Base-by-base conservation (phyloP, 2,797 vertebrate species). In the Lutjanus argentimaculatus region DNA sequence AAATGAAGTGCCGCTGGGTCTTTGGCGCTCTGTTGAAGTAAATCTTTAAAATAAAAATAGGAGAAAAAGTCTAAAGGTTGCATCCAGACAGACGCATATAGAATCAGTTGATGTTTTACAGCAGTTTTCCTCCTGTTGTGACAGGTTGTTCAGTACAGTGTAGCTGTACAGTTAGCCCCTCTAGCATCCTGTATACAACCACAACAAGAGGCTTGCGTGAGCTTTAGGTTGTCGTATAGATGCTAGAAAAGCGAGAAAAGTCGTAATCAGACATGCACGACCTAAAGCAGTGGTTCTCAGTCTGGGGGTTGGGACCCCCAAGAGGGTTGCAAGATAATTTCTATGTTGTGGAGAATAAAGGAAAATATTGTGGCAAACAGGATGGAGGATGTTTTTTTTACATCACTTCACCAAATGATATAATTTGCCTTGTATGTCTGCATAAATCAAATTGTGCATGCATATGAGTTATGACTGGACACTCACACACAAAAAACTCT, bases 241-340 rank as follows among this genome's bases (percentile, higher is more conserved):
- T 86, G 72, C 80, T 77, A 61, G 53, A 77, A 72, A 77, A 49
- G n/a, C 25, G 45, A 68, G 36, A 67, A 82, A 67, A 74, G 45
- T 61, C 66, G 45, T 67, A 11, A 75, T 90, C 22, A 88, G 91
- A 86, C 79, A 90, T 92, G 55, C 63, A 90, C 67, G 51, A 85
- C 53, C 19, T 45, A 45, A 15, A 51, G 42, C 71, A 82, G 30
- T 36, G 30, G 30, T 36, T 36, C 30, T 36, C 30, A 36, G 4
- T 0, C 30, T 36, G 30, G 30, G 30, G 30, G 30, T 36, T 36
- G 30, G 30, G 30, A 6, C 30, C 6, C 30, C 30, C 30, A 36
- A 36, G 30, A 36, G 30, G 30, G 30, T 36, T 3, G 30, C 30
- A 36, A 36, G 30, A 3, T 36, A 0, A 36, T 36, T 36, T 36